A percentile compares a stretch with the other conserved stretches of the same genome.
These are phyloP conservation scores for Chanos chanos DNA, from an alignment of 2,797 vertebrate genomes.

Conservation along the genomic window DNA sequence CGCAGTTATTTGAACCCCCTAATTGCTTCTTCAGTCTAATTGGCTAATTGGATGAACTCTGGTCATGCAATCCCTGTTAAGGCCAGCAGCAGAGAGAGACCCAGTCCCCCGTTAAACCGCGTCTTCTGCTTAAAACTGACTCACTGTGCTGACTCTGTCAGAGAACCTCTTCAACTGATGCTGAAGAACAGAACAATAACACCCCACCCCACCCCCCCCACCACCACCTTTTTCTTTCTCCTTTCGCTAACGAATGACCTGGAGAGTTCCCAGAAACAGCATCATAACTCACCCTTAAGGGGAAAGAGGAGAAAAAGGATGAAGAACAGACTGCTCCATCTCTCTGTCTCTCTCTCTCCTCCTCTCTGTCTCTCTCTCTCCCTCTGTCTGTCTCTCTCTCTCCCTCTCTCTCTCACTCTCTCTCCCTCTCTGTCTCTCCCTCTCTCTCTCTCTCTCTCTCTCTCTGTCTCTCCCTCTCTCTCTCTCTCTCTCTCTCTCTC, in stretches of 20 bases:
- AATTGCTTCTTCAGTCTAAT: too few species aligned
- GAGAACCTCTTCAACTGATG: too few species aligned
- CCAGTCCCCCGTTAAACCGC: too few species aligned
- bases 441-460: neutral
- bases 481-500: neutral
- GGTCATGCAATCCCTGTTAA: too few species aligned
- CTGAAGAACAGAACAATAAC: too few species aligned
- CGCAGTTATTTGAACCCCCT: too few species aligned
- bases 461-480: neutral
- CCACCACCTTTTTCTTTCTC: conserved; percentile 6
- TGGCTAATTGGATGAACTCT: too few species aligned
- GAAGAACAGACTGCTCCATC: conserved; percentile 44
- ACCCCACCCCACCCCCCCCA: too few species aligned
- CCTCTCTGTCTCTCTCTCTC: neutral
- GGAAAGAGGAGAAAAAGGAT: conserved; percentile 42
- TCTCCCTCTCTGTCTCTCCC: neutral
- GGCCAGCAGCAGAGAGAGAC: too few species aligned
- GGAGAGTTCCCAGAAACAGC: conserved; percentile 59
- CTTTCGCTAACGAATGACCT: conserved; percentile 64
- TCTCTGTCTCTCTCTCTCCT: neutral
- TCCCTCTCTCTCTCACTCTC: neutral
- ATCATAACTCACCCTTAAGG: conserved; percentile 58
- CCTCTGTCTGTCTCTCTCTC: too few species aligned
- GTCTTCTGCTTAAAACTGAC: too few species aligned
- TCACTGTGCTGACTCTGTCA: too few species aligned